A percentile compares a stretch with the other conserved stretches of the same genome.
Evolutionary conservation across 2,113 vertebrate genomes (phyloP).

Genomic region (Colius striatus): DNA sequence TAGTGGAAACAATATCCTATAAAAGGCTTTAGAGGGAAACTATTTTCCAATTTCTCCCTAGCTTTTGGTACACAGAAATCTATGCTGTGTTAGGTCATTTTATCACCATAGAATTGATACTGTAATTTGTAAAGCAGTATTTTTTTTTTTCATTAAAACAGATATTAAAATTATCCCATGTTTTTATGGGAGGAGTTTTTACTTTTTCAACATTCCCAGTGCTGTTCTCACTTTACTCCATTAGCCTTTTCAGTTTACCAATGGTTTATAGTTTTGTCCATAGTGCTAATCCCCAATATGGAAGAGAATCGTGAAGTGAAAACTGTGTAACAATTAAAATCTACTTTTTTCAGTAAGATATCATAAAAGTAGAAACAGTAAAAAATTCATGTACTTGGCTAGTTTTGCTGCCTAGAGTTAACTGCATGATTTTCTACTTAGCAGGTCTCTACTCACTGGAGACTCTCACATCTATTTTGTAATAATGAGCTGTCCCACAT

Average conservation of each 20-base stretch:
- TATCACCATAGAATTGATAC: background rate
- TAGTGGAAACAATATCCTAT: background rate
- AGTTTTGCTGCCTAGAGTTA: background rate
- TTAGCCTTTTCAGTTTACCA: background rate
- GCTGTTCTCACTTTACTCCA: background rate
- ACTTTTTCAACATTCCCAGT: background rate
- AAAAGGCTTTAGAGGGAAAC: background rate
- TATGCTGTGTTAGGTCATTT: background rate
- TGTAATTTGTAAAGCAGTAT: background rate
- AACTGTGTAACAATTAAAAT: background rate
- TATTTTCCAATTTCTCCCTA: background rate
- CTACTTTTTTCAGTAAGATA: background rate
- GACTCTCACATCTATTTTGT: background rate
- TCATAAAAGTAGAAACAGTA: background rate
- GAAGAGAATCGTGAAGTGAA: background rate
- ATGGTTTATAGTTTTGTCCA: background rate
- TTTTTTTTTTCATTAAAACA: background rate
- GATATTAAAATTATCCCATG: fast-evolving
- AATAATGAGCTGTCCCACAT: constrained; percentile 28
- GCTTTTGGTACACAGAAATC: background rate
- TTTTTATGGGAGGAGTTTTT: background rate
- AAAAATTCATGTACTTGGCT: background rate
- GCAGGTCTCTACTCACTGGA: background rate
- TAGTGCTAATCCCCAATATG: background rate
- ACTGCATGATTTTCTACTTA: background rate